phyloP scores from a whole-genome alignment of 37 sponge, comb jelly and placozoan genomes.

The Beroe forskalii region DNA sequence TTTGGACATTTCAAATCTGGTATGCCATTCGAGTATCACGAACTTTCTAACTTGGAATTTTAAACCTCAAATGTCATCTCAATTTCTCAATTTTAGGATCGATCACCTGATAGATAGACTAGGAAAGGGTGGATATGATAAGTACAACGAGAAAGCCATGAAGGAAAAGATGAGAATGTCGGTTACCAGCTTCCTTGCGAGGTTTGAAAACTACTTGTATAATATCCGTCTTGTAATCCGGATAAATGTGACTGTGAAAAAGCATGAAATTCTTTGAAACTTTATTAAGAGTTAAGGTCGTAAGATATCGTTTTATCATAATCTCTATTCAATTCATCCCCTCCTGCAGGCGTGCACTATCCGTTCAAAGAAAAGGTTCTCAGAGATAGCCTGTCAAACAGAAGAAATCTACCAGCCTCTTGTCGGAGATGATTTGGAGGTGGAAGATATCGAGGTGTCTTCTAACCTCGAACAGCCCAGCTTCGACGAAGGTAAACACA shows the following conservation, averaged over 20 bases:
- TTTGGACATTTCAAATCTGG: too few relatives aligned
- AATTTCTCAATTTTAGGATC: too few relatives aligned
- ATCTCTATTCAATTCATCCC: too few relatives aligned
- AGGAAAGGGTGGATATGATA: conserved; percentile 50
- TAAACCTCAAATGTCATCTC: too few relatives aligned
- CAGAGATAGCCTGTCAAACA: conserved; percentile 23
- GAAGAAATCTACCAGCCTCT: neutral
- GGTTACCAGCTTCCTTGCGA: conserved; percentile 32
- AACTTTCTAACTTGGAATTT: too few relatives aligned
- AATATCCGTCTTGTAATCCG: too few relatives aligned
- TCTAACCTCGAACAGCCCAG: neutral
- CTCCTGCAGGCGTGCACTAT: conserved; percentile 28
- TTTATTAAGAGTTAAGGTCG: too few relatives aligned
- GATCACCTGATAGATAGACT: conserved; percentile 63
- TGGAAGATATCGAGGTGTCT: neutral
- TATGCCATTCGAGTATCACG: too few relatives aligned
- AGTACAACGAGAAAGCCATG: neutral
- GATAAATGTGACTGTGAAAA: too few relatives aligned
- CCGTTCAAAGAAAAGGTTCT: conserved; percentile 1
- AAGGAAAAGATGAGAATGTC: conserved; percentile 2
- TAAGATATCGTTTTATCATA: too few relatives aligned
- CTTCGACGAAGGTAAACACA: neutral
- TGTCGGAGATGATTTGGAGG: conserved; percentile 20
- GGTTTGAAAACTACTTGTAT: neutral
- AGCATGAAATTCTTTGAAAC: too few relatives aligned